Percentiles rank a stretch among this genome's conserved stretches.
Evolutionary conservation across 2,113 vertebrate species (phyloP).

Genomic region (Cryptotis parvus): DNA sequence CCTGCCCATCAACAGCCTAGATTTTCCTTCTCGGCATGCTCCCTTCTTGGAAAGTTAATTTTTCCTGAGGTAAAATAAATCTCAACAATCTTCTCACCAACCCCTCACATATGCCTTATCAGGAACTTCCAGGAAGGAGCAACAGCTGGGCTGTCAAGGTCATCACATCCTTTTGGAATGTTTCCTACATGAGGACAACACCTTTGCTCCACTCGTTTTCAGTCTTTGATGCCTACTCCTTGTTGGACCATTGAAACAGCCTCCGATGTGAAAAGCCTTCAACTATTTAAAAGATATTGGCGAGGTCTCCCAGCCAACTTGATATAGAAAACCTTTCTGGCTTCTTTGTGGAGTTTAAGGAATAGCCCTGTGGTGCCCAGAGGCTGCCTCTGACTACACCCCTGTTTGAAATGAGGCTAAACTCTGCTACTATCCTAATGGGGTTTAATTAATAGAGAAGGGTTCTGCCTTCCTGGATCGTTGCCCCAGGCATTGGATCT

Average conservation of each 20-base stretch:
- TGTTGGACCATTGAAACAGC: neutral
- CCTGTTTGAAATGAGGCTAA: neutral
- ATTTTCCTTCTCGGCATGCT: neutral
- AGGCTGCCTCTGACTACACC: neutral
- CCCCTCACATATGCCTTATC: neutral
- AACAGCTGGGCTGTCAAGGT: neutral
- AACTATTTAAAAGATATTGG: no score
- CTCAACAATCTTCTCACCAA: neutral
- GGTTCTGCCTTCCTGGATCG: neutral
- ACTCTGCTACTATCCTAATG: neutral
- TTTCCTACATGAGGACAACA: neutral
- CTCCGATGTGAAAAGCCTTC: neutral
- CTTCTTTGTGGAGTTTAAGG: neutral
- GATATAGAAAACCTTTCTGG: neutral
- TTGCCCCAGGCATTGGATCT: neutral
- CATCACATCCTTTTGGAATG: neutral
- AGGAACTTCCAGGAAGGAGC: neutral
- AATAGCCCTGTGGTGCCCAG: neutral
- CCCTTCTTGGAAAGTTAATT: neutral
- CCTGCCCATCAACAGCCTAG: neutral
- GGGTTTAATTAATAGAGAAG: neutral
- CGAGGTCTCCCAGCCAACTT: neutral
- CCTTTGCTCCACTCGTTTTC: no score
- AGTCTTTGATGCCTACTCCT: neutral
- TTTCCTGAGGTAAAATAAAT: constrained; percentile 16